Evolutionary conservation across 2,797 vertebrate genomes (phyloP), one percentile per base, ranked within the genome.

Genomic region (Tragelaphus oryx): DNA sequence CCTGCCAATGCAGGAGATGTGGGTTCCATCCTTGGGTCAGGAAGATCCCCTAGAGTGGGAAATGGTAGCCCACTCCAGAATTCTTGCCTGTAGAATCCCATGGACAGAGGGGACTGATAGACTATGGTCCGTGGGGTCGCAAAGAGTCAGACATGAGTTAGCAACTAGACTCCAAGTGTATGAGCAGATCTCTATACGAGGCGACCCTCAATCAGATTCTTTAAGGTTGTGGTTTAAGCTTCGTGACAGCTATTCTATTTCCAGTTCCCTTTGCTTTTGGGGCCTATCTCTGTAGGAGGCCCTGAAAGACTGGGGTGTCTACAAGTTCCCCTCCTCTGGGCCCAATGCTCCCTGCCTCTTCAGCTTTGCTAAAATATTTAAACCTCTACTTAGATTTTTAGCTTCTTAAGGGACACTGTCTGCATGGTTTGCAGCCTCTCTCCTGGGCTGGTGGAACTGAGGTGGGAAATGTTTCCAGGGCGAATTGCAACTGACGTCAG

Each of bases 241-340:
- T 74, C 50, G 0, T 33, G 46, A 54, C 5, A 17, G 5, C 68
- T 30, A 1, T 14, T 12, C 30, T 55, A 2, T 30, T 68, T 68
- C 83, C 44, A 33, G 0, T 48, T 71, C 9, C 44, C 4, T 41
- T 71, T 13, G 37, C 33, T 46, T 1, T n/a, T 18, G 41, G 60
- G 8, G 48, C 11, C 44, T 12, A 3, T 24, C 71, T 88, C 91
- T 84, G 16, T 26, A 8, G 37, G 65, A 13, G 79, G 28, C 8
- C 12, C 8, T 5, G n/a, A 30, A 68, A 54, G 48, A 41, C 7
- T 17, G 3, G 44, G 30, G 20, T 60, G 5, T n/a, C 71, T 54
- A 12, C 62, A 0, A 4, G 16, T 9, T 6, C 7, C 50, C 18
- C 13, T 76, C 16, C 2, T 2, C 26, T 3, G 14, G 76, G 28